Conservation (phyloP, 2,888 invertebrate species). For the Epirrhoe tristata region DNA sequence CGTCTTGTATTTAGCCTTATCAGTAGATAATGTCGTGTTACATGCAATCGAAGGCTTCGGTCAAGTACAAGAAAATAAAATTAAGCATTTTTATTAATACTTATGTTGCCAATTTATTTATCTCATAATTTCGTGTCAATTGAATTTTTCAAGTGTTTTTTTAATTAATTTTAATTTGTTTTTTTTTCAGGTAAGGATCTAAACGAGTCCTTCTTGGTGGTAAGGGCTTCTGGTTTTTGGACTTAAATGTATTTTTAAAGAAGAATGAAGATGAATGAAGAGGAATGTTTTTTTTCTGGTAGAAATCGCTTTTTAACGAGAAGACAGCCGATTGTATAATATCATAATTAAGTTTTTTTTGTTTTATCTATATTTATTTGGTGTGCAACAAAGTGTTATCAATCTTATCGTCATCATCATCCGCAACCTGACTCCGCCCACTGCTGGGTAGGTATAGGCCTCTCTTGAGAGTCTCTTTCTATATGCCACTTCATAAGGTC, state of each 20-base stretch:
- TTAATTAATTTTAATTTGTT: conserved; percentile 5
- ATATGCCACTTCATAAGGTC: too few species aligned
- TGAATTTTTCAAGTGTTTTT: neutral
- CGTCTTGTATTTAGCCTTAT: conserved; percentile 38
- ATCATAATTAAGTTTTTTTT: too few species aligned
- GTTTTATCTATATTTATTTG: too few species aligned
- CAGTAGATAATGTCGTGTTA: conserved; percentile 33
- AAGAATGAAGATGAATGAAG: too few species aligned
- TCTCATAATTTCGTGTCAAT: neutral
- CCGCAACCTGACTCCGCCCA: too few species aligned
- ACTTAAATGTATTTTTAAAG: neutral
- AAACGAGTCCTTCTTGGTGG: neutral
- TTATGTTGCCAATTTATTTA: neutral
- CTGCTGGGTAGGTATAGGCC: too few species aligned
- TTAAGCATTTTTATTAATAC: conserved; percentile 13
- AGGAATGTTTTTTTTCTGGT: too few species aligned
- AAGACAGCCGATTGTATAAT: too few species aligned
- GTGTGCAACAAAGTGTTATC: too few species aligned
- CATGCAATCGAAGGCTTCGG: conserved; percentile 34
- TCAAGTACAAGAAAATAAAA: conserved; percentile 13
- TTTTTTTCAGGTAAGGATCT: conserved; percentile 28
- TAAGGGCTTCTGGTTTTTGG: neutral
- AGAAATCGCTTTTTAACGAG: too few species aligned
- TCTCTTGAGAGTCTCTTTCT: too few species aligned
- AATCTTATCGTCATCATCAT: too few species aligned